Conservation (phyloP, 2,888 invertebrate genomes). For the Ferdinandea cuprea region DNA sequence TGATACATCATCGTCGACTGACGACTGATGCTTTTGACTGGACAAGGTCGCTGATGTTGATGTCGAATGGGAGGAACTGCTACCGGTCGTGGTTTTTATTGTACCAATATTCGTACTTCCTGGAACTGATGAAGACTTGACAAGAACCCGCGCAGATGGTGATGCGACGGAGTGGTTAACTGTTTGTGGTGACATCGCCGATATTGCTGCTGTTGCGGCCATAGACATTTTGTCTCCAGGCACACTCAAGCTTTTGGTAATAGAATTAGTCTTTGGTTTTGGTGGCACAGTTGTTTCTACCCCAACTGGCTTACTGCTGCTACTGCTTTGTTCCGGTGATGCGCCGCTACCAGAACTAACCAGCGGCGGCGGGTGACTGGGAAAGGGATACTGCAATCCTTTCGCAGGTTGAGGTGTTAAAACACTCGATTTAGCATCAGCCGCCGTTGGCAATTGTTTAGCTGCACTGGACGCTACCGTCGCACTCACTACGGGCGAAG, state of each 20-base stretch:
- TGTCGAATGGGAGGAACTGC: slow-evolving; percentile 78
- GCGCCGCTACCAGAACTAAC: slow-evolving; percentile 80
- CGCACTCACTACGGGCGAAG: slow-evolving; percentile 80
- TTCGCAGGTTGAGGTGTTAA: slow-evolving; percentile 79
- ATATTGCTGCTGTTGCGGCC: slow-evolving; percentile 53
- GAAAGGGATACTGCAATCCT: slow-evolving; percentile 90
- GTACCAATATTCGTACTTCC: slow-evolving; percentile 83
- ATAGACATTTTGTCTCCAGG: slow-evolving; percentile 77
- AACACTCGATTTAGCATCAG: slow-evolving; percentile 49
- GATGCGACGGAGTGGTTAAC: slow-evolving; percentile 41
- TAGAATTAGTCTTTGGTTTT: slow-evolving; percentile 79
- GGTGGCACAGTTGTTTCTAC: slow-evolving; percentile 46
- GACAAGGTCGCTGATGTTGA: slow-evolving; percentile 55
- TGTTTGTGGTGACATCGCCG: slow-evolving; percentile 45
- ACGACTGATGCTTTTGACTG: slow-evolving; percentile 58
- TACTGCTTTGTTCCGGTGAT: slow-evolving; percentile 74
- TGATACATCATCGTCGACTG: slow-evolving; percentile 49
- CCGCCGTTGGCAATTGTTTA: slow-evolving; percentile 34
- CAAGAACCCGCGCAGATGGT: slow-evolving; percentile 76
- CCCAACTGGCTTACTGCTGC: slow-evolving; percentile 47
- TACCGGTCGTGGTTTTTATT: slow-evolving; percentile 79
- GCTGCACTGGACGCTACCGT: slow-evolving; percentile 31
- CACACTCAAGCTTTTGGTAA: slow-evolving; percentile 82
- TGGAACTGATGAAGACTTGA: slow-evolving; percentile 82
- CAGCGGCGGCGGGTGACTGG: slow-evolving; percentile 89